Base-by-base conservation (phyloP, 2,797 vertebrate genomes). In the Dallia pectoralis region DNA sequence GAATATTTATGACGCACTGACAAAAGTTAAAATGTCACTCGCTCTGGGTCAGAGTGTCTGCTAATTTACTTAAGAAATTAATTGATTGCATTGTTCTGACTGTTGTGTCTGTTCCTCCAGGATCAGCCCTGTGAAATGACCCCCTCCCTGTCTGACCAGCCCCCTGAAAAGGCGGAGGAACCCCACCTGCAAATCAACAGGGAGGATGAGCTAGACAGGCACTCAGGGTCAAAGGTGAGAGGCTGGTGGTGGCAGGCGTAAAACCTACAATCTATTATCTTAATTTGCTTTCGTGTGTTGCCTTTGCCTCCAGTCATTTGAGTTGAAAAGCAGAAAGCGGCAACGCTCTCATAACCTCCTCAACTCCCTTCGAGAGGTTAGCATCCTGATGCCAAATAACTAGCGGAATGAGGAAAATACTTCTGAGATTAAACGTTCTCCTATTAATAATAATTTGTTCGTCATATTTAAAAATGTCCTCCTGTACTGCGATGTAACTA, bases 181-280 rank as follows among this genome's bases (percentile, higher is more conserved):
- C 44, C 74, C 2, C 79, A 72, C 1, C 63, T 66, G 1, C 79
- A 72, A 12, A 79, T 78, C 67, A 75, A 81, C 32, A 40, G 61
- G 53, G 88, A 91, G 32, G 89, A 91, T 19, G 88, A 91, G 30
- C 71, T 84, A 71, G 88, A 91, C 72, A 89, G 82, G 72, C 89
- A 92, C 19, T 85, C 81, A 0, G 87, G 85, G 67, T 91, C 90
- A 83, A 92, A 92, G 90, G 91, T 91, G 59, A 86, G 64, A 36
- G 15, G 67, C 16, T 25, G 11, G n/a, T 44, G 19, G 19, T 33
- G 15, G 64, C 64, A 66, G n/a, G 32, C 4, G 19, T 44, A 33
- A 36, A 44, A 36, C 7, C 62, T 30, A 2, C 18, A 7, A 18
- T 19, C 27, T 64, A 64, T 64, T 64, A 19, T 32, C 7, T 29